Percentiles rank a stretch among this genome's conserved stretches.
These are phyloP conservation scores for Rhopalosiphum nymphaeae DNA, from an alignment of 2,888 invertebrate species.

Conservation along the genomic window DNA sequence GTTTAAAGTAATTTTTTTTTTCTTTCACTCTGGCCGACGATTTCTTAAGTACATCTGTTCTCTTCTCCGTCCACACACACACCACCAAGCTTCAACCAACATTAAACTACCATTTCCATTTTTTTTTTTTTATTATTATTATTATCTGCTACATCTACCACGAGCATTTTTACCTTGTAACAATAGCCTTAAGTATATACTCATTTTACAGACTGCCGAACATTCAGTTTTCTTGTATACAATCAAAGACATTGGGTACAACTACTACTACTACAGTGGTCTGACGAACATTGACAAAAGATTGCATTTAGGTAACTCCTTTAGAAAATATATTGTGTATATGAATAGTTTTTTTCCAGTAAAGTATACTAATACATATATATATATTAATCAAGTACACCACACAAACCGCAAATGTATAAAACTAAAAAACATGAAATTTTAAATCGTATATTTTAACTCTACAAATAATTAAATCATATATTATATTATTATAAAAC, in stretches of 20 bases:
- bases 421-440: neutral
- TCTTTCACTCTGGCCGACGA: neutral
- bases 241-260: slow-evolving; percentile 35
- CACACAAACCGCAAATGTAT: neutral
- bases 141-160: slow-evolving; percentile 40
- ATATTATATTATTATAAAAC: neutral
- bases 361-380: neutral
- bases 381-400: neutral
- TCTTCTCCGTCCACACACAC: neutral
- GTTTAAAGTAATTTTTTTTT: slow-evolving; percentile 16
- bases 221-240: slow-evolving; percentile 37
- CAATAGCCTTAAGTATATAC: slow-evolving; percentile 40
- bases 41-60: slow-evolving; percentile 9
- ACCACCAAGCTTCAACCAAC: neutral
- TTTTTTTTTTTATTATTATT: slow-evolving; percentile 15
- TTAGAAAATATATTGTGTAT: slow-evolving; percentile 7
- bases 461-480: neutral
- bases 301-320: neutral
- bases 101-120: neutral
- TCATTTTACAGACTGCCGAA: slow-evolving; percentile 54
- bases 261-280: neutral
- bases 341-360: neutral
- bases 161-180: slow-evolving; percentile 26
- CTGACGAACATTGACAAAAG: slow-evolving; percentile 21
- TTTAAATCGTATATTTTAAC: neutral